phyloP scores from a whole-genome alignment of 2,113 vertebrate genomes.

The Anhinga anhinga region DNA sequence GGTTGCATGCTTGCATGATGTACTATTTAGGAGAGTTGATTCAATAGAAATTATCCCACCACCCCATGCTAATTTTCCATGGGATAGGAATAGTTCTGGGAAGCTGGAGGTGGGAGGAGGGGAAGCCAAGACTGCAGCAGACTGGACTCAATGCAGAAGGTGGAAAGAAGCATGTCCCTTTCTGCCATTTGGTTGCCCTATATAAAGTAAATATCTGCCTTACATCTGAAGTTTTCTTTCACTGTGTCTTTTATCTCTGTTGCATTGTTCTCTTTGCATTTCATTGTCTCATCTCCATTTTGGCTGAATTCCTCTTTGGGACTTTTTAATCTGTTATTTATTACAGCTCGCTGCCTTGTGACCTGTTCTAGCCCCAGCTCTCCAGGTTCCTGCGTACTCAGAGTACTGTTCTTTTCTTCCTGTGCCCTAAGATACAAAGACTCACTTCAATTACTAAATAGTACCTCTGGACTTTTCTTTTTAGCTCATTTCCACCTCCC shows the following conservation, averaged over 20 bases:
- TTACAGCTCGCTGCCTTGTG: neutral
- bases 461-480: neutral
- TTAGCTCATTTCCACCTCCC: neutral
- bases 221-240: neutral
- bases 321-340: neutral
- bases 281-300: neutral
- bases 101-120: neutral
- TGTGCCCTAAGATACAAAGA: neutral
- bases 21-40: neutral
- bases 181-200: neutral
- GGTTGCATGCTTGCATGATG: neutral
- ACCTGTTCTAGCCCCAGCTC: neutral
- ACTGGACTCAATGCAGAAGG: neutral
- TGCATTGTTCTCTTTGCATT: neutral
- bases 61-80: neutral
- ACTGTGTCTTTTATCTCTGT: neutral
- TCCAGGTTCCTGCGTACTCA: neutral
- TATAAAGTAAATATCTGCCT: neutral
- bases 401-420: neutral
- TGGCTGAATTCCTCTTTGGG: neutral
- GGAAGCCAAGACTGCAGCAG: neutral
- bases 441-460: neutral
- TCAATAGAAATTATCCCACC: neutral
- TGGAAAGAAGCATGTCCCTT: neutral
- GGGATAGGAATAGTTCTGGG: neutral